These are phyloP conservation scores for Cyrtodaria siliqua DNA, from an alignment of 2,888 invertebrate genomes.

Conservation along the genomic window DNA sequence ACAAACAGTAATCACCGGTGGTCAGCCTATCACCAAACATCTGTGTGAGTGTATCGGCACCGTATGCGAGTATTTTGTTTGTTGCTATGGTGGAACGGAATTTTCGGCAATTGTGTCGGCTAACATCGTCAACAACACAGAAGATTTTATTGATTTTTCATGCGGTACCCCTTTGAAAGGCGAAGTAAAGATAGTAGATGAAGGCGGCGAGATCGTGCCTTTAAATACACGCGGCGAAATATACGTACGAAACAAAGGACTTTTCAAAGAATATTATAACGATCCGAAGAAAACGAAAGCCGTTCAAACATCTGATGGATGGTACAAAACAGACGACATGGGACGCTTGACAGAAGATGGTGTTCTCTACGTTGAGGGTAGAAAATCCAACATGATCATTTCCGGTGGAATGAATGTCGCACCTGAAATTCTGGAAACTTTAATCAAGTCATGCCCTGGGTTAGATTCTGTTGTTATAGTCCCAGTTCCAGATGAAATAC, in stretches of 20 bases:
- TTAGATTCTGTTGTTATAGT: slow-evolving; percentile 13
- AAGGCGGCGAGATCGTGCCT: slow-evolving; percentile 20
- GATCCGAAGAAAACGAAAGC: no score
- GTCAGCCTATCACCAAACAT: slow-evolving; percentile 25
- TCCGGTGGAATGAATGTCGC: no score
- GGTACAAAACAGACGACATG: no score
- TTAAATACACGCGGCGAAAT: no score
- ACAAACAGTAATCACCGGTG: slow-evolving; percentile 9
- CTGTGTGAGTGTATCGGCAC: slow-evolving; percentile 21
- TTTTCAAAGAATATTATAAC: no score
- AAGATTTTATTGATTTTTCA: no score
- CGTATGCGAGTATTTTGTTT: slow-evolving; percentile 5
- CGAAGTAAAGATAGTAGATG: slow-evolving; percentile 18
- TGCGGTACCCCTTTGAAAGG: not conserved
- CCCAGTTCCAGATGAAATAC: slow-evolving; percentile 23
- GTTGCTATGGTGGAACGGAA: slow-evolving; percentile 30
- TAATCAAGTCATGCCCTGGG: slow-evolving; percentile 9
- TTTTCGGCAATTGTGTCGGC: not conserved
- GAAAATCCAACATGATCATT: no score
- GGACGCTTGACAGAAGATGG: no score
- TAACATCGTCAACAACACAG: no score
- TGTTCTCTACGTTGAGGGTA: no score
- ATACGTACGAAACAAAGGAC: no score
- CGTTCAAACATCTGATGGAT: no score
- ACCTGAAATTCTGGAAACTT: slow-evolving; percentile 31